Evolutionary conservation across 2,888 invertebrate species (phyloP).

Genomic region (Drosophila niveifrons): DNA sequence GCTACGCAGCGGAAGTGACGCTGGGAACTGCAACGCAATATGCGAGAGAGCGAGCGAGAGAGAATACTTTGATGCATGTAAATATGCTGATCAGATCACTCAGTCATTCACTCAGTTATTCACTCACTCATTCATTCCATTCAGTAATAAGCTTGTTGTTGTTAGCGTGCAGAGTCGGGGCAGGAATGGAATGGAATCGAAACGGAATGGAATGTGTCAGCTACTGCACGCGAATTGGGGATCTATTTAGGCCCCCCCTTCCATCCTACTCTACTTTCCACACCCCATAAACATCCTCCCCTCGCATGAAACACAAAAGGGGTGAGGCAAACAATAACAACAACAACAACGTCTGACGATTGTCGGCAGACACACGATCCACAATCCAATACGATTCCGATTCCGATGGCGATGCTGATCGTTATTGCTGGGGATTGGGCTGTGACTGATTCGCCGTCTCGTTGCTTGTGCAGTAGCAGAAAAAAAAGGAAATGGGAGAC

Average conservation of each 20-base stretch:
- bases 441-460: constrained; percentile 19
- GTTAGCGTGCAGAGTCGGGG: constrained; percentile 36
- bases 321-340: constrained; percentile 46
- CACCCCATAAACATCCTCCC: background rate
- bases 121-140: constrained; percentile 39
- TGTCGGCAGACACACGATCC: constrained; percentile 12
- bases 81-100: constrained; percentile 34
- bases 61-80: constrained; percentile 14
- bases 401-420: constrained; percentile 39
- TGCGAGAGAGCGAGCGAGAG: constrained; percentile 1
- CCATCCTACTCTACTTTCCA: background rate
- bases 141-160: constrained; percentile 41
- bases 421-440: constrained; percentile 40
- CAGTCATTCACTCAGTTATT: constrained; percentile 22
- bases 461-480: constrained; percentile 36
- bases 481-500: constrained; percentile 75
- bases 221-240: constrained; percentile 55
- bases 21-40: constrained; percentile 45
- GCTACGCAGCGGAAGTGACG: constrained; percentile 57
- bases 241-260: constrained; percentile 41
- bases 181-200: constrained; percentile 37
- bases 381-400: constrained; percentile 10
- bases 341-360: constrained; percentile 24
- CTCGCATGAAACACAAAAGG: constrained; percentile 29
- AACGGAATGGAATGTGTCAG: constrained; percentile 55